Evolutionary conservation across 2,888 invertebrate species (phyloP), one percentile per base, ranked within the genome.

Genomic region (Polydrusus pterygomalis): DNA sequence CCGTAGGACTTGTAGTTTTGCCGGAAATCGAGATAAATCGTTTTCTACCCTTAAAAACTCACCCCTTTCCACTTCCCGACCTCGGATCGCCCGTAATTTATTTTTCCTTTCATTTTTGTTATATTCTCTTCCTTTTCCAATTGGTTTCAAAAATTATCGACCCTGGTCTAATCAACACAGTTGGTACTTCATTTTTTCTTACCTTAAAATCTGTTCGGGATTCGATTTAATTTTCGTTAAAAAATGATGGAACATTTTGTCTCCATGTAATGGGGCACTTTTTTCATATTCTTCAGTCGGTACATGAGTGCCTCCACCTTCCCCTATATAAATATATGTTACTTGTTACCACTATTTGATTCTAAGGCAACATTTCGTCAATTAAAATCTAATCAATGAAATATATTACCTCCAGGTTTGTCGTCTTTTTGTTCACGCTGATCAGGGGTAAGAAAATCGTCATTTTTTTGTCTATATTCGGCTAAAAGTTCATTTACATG

Each of bases 121-220:
- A n/a, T n/a, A n/a, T n/a, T n/a, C n/a, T n/a, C n/a, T n/a, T n/a
- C n/a, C n/a, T n/a, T n/a, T n/a, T n/a, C n/a, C n/a, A n/a, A n/a
- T n/a, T n/a, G n/a, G n/a, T n/a, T n/a, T n/a, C n/a, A n/a, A n/a
- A n/a, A n/a, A n/a, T n/a, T n/a, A n/a, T n/a, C n/a, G n/a, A n/a
- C n/a, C n/a, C n/a, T n/a, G n/a, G n/a, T n/a, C n/a, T n/a, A n/a
- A n/a, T n/a, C n/a, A n/a, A n/a, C n/a, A n/a, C n/a, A n/a, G n/a
- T n/a, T n/a, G n/a, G n/a, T n/a, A n/a, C n/a, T n/a, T n/a, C n/a
- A n/a, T 11, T 40, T 7, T 40, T 1, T 43, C 70, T 81, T 87
- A 96, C 96, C 96, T 92, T 65, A 97, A 87, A 82, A 96, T 91
- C 87, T 97, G 97, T 15, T 94, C 93, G 0, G 96, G 95, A 89